Conservation (phyloP, 2,888 invertebrate species). For the Oscheius onirici region DNA sequence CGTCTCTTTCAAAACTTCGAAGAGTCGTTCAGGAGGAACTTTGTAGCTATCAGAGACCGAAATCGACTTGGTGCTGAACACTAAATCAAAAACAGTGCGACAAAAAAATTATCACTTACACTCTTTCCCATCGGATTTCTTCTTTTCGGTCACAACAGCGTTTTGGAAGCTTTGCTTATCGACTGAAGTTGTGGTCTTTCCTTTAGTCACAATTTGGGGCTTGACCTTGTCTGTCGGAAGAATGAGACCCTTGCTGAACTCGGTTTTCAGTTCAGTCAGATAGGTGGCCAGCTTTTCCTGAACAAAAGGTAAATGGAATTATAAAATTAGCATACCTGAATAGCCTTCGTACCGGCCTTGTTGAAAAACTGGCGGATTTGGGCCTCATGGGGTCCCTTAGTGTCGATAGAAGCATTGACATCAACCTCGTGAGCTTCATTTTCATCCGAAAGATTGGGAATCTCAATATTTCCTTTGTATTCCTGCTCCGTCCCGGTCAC, state of each 20-base stretch:
- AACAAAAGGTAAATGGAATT: no score
- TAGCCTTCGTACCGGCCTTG: slow-evolving; percentile 51
- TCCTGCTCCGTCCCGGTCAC: slow-evolving; percentile 76
- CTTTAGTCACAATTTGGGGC: slow-evolving; percentile 62
- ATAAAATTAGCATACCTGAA: slow-evolving; percentile 40
- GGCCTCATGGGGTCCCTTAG: slow-evolving; percentile 60
- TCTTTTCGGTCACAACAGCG: slow-evolving; percentile 47
- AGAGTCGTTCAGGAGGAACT: slow-evolving; percentile 28
- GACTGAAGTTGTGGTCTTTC: slow-evolving; percentile 57
- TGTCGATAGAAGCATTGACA: slow-evolving; percentile 72
- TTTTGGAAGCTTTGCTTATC: slow-evolving; percentile 69
- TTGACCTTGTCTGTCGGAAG: slow-evolving; percentile 82
- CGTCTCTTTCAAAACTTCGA: slow-evolving; percentile 15
- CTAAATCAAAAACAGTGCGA: neutral
- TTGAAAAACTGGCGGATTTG: slow-evolving; percentile 60
- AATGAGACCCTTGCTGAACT: slow-evolving; percentile 82
- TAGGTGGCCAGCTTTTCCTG: slow-evolving; percentile 52
- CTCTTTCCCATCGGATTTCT: slow-evolving; percentile 1
- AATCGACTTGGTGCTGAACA: slow-evolving; percentile 20
- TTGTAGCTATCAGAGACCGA: slow-evolving; percentile 8
- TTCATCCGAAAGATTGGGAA: slow-evolving; percentile 97
- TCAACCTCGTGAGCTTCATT: slow-evolving; percentile 91
- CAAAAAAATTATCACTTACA: neutral
- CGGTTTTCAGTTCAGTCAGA: slow-evolving; percentile 79
- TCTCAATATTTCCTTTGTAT: slow-evolving; percentile 83